Base-by-base conservation (phyloP, 2,113 vertebrate genomes). In the Falco punctatus region DNA sequence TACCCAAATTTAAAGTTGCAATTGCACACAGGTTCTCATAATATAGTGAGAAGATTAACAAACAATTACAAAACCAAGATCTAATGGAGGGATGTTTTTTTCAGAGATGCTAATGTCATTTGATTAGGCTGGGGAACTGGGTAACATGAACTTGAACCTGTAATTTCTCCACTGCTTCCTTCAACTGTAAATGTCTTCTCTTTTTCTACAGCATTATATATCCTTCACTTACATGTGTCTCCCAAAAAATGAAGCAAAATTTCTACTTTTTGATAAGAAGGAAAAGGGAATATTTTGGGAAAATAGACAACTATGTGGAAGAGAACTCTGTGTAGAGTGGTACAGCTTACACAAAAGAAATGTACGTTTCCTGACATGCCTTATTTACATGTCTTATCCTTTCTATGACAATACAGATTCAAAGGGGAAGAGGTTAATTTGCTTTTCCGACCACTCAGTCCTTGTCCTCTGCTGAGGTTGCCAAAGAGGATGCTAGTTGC, bases 401-500 rank as follows among this genome's bases (percentile, higher is more conserved):
- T 89, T 82, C 91, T 71, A 5, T 30, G 77, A 86, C 81, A 95
- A 87, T 90, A 90, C 48, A 90, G 57, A 92, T 72, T 92, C 72
- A 86, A 95, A 96, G 91, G 86, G 88, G 90, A 96, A 95, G 84
- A 96, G 94, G 95, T 97, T 96, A 96, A 96, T 97, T 94, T 94
- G 94, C 81, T 94, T 96, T 96, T 96, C 94, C 78, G 28, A 96
- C 88, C 66, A 72, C 86, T 94, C 70, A 95, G 84, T 85, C 86
- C 73, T 94, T 80, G 83, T 95, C 38, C 66, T 89, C 66, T 81
- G 81, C 88, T 87, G 66, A 92, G 73, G 78, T 6, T 95, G 94
- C 91, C 97, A 97, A 89, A 84, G 46, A 94, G 88, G 92, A 95
- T 95, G 94, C 86, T 92, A 65, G 87, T 17, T 96, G 91, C 92